Evolutionary conservation across 1,140 invertebrate species (phyloP).

Genomic region (Agraylea sexmaculata): DNA sequence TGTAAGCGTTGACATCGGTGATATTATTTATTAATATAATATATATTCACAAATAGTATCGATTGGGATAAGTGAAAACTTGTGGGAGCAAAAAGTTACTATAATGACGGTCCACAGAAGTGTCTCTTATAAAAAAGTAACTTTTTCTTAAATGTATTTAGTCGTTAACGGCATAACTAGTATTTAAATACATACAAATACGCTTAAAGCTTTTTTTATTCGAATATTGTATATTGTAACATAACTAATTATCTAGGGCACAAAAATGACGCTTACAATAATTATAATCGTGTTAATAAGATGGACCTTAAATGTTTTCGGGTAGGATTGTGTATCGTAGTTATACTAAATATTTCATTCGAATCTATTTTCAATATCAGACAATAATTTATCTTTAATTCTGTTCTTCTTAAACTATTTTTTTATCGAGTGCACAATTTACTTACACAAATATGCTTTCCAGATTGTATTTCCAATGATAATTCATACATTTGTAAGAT

Average conservation of each 20-base stretch:
- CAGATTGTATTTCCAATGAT: too few species aligned
- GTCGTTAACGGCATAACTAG: slow-evolving; percentile 5
- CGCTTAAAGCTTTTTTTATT: slow-evolving; percentile 20
- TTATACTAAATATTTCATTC: too few species aligned
- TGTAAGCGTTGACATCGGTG: too few species aligned
- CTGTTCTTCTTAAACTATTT: too few species aligned
- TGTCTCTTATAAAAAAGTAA: slow-evolving; percentile 21
- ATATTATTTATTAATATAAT: background rate
- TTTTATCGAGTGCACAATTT: too few species aligned
- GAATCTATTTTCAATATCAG: too few species aligned
- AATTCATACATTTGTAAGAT: too few species aligned
- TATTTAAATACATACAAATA: slow-evolving; percentile 14
- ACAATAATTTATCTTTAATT: too few species aligned
- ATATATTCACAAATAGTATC: background rate
- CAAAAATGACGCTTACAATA: slow-evolving; percentile 23
- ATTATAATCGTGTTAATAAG: too few species aligned
- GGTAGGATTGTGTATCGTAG: too few species aligned
- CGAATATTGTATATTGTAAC: slow-evolving; percentile 7
- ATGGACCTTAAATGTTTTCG: too few species aligned
- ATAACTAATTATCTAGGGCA: slow-evolving; percentile 21
- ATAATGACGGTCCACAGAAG: slow-evolving; percentile 17
- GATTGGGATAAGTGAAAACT: background rate
- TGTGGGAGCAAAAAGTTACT: slow-evolving; percentile 19
- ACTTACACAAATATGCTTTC: too few species aligned
- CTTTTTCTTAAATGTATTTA: slow-evolving; percentile 7